A percentile compares a stretch with the other conserved stretches of the same genome.
Evolutionary conservation across 2,888 invertebrate species (phyloP).

Genomic region (Helobdella robusta): DNA sequence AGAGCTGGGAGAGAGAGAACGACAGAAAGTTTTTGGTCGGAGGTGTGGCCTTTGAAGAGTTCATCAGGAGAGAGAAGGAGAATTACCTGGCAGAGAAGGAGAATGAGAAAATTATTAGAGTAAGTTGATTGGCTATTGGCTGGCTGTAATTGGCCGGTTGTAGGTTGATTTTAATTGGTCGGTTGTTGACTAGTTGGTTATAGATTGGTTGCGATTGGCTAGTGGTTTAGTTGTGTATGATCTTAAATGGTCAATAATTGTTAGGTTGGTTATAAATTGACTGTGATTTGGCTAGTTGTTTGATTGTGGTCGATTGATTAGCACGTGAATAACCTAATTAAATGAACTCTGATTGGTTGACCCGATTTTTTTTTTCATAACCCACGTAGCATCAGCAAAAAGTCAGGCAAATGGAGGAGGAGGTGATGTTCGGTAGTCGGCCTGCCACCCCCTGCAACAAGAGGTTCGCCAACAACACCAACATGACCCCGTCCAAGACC

Average conservation of each 20-base stretch:
- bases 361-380: neutral
- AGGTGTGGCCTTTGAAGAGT: conserved; percentile 42
- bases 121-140: conserved; percentile 31
- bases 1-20: conserved; percentile 42
- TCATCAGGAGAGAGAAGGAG: conserved; percentile 41
- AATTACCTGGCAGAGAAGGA: conserved; percentile 41
- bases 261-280: neutral
- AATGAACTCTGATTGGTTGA: too few relatives aligned
- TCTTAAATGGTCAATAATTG: too few relatives aligned
- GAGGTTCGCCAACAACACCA: conserved; percentile 38
- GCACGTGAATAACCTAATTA: too few relatives aligned
- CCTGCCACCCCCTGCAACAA: conserved; percentile 40
- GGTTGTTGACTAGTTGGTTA: neutral
- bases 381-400: conserved; percentile 41
- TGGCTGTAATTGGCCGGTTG: neutral
- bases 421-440: conserved; percentile 45
- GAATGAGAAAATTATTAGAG: conserved; percentile 44
- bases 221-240: neutral
- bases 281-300: neutral
- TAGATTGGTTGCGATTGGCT: neutral
- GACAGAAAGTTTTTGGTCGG: conserved; percentile 41
- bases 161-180: too few relatives aligned
- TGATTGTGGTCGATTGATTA: neutral
- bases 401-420: conserved; percentile 43
- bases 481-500: conserved; percentile 39